Conservation (phyloP, 64 coral and sea anemone species). For the Anthopleura sola region DNA sequence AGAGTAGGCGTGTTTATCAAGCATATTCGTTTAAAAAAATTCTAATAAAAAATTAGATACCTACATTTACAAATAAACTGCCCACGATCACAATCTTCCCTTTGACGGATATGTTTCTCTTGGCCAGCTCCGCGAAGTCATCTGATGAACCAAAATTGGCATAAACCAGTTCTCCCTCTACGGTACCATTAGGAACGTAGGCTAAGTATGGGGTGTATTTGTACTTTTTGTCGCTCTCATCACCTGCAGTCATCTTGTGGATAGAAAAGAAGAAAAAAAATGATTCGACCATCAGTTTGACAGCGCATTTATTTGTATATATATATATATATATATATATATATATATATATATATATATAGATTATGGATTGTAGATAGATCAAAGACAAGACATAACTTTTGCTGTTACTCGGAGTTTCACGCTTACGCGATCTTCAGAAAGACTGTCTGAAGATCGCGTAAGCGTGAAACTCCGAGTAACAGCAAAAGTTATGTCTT, state of each 20-base stretch:
- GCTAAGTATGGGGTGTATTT: slow-evolving; percentile 44
- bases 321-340: too few species aligned
- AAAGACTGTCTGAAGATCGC: too few species aligned
- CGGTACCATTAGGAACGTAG: slow-evolving; percentile 49
- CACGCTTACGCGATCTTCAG: too few species aligned
- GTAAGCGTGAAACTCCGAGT: too few species aligned
- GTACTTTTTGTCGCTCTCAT: not conserved
- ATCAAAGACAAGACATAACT: too few species aligned
- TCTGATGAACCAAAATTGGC: not conserved
- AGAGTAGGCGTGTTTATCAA: not conserved
- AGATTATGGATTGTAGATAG: too few species aligned
- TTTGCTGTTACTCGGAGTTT: too few species aligned
- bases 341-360: too few species aligned
- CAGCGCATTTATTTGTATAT: too few species aligned
- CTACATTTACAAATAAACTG: slow-evolving; percentile 7
- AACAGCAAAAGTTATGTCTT: too few species aligned
- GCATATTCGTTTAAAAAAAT: not conserved
- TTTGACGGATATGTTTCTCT: slow-evolving; percentile 50
- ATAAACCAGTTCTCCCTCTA: slow-evolving; percentile 54
- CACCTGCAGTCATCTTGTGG: slow-evolving; percentile 24
- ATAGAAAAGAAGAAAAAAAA: not conserved
- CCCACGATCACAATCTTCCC: slow-evolving; percentile 50
- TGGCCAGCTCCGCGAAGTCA: slow-evolving; percentile 47
- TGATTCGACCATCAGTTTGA: not conserved
- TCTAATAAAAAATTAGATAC: not conserved